Conservation (phyloP, 2,113 vertebrate genomes). For the Hippocampus mohnikei region DNA sequence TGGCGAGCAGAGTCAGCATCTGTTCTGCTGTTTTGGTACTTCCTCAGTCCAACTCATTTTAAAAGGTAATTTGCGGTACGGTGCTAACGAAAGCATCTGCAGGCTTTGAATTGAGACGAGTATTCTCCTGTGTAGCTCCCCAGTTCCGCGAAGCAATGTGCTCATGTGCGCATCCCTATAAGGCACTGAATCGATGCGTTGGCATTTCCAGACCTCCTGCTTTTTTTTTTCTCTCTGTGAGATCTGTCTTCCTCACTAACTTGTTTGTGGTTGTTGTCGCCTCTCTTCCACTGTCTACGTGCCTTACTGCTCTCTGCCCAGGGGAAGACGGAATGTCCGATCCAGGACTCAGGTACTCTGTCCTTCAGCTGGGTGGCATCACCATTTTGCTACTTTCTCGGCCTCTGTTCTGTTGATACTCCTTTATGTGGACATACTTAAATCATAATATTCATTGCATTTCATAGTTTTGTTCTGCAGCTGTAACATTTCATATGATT, state of each 20-base stretch:
- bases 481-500: not conserved
- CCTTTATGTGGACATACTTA: conserved; percentile 16
- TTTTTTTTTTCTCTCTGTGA: conserved; percentile 30
- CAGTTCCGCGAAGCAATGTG: conserved; percentile 5
- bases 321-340: conserved; percentile 96
- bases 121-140: conserved; percentile 2
- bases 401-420: conserved; percentile 39
- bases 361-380: conserved; percentile 41
- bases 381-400: conserved; percentile 39
- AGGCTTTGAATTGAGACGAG: not conserved
- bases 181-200: conserved; percentile 40
- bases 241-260: conserved; percentile 70
- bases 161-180: not conserved
- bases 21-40: not conserved
- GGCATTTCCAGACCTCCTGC: conserved; percentile 40
- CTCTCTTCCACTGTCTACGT: conserved; percentile 82
- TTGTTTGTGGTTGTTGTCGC: conserved; percentile 83
- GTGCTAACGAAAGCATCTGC: not conserved
- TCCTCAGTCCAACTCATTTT: not conserved
- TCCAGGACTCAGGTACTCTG: conserved; percentile 91
- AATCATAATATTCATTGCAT: not conserved
- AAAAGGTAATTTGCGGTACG: not conserved
- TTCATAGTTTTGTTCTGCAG: not conserved
- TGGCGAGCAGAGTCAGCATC: not conserved
- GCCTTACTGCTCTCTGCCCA: conserved; percentile 85